These are phyloP conservation scores for Melitaea athalia DNA, from an alignment of 2,888 invertebrate genomes.

Conservation along the genomic window DNA sequence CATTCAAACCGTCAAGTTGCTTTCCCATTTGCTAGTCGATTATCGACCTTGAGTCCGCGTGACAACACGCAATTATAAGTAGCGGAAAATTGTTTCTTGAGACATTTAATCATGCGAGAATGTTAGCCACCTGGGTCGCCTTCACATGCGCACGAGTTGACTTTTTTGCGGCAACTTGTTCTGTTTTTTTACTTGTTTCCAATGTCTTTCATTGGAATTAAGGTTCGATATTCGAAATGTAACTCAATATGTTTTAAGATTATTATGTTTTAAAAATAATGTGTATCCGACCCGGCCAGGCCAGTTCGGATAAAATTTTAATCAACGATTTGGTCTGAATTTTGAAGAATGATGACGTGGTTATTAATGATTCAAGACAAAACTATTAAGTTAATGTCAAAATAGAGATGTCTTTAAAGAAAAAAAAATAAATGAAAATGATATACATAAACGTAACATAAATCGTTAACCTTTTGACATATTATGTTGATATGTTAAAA, in stretches of 20 bases:
- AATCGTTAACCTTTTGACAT: too few relatives aligned
- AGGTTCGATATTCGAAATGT: slow-evolving; percentile 11
- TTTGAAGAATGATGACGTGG: too few relatives aligned
- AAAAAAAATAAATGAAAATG: too few relatives aligned
- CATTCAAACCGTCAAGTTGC: slow-evolving; percentile 68
- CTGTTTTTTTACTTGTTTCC: slow-evolving; percentile 52
- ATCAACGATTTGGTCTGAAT: too few relatives aligned
- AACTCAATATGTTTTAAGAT: neutral
- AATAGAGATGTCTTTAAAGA: too few relatives aligned
- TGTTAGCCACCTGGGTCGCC: slow-evolving; percentile 72
- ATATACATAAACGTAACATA: too few relatives aligned
- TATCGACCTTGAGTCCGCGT: slow-evolving; percentile 38
- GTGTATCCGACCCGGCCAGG: too few relatives aligned
- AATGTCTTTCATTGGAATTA: slow-evolving; percentile 10
- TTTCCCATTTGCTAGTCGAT: slow-evolving; percentile 40
- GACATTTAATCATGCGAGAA: slow-evolving; percentile 43
- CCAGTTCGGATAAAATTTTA: too few relatives aligned
- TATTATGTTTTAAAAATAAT: neutral
- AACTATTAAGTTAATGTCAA: too few relatives aligned
- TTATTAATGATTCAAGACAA: too few relatives aligned
- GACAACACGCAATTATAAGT: slow-evolving; percentile 32
- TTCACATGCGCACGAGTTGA: slow-evolving; percentile 75
- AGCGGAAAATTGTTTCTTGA: slow-evolving; percentile 39
- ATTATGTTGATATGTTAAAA: too few relatives aligned
- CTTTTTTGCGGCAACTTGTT: slow-evolving; percentile 66